Evolutionary conservation across 2,113 vertebrate genomes (phyloP).

Genomic region (Melanerpes formicivorus): DNA sequence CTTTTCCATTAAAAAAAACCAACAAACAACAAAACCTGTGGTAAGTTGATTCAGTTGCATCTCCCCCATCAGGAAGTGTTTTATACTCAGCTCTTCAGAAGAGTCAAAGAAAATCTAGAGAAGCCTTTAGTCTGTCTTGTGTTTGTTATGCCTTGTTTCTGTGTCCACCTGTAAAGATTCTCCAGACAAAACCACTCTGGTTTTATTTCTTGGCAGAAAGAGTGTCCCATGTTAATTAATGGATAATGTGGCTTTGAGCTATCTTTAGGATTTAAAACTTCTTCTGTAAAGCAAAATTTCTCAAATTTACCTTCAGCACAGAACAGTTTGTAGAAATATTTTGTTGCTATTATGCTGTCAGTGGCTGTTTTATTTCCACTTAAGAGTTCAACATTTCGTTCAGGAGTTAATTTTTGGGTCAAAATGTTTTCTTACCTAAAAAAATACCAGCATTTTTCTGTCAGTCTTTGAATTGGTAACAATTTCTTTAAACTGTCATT

Average conservation of each 20-base stretch:
- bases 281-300: not conserved
- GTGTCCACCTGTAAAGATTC: not conserved
- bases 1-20: not conserved
- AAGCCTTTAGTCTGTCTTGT: not conserved
- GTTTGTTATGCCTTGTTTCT: not conserved
- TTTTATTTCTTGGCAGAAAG: constrained; percentile 5
- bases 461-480: not conserved
- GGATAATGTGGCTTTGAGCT: not conserved
- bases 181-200: not conserved
- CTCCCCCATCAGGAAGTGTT: not conserved
- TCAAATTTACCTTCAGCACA: not conserved
- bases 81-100: not conserved
- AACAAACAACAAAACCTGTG: not conserved
- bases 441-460: not conserved
- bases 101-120: not conserved
- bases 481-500: not conserved
- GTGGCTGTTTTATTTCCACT: not conserved
- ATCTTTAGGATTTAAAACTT: not conserved
- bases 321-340: not conserved
- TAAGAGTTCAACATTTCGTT: not conserved
- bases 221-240: not conserved
- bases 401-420: not conserved
- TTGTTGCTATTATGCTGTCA: not conserved
- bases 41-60: not conserved
- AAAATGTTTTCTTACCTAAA: not conserved